phyloP scores from a whole-genome alignment of 2,888 invertebrate genomes.

The Xylota sylvarum region DNA sequence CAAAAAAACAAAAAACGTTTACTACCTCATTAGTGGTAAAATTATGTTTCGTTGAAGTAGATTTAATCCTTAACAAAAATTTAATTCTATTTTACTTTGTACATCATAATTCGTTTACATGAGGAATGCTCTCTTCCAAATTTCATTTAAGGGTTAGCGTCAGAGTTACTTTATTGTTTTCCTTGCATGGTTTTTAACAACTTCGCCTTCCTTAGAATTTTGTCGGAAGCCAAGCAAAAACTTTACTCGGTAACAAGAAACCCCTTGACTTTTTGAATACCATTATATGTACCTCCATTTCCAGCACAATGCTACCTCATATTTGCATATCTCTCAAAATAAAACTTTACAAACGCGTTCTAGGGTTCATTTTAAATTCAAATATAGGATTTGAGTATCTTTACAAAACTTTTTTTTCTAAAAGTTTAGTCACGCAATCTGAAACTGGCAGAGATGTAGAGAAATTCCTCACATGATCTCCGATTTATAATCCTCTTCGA shows the following conservation, averaged over 20 bases:
- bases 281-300: slow-evolving; percentile 52
- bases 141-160: background rate
- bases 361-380: slow-evolving; percentile 63
- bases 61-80: background rate
- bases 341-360: slow-evolving; percentile 46
- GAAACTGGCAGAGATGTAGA: slow-evolving; percentile 19
- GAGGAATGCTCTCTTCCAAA: background rate
- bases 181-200: slow-evolving; percentile 21
- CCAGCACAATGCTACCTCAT: slow-evolving; percentile 57
- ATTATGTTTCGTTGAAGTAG: no score
- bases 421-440: slow-evolving; percentile 17
- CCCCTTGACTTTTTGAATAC: slow-evolving; percentile 57
- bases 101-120: background rate
- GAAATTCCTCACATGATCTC: slow-evolving; percentile 44
- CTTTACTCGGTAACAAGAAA: slow-evolving; percentile 5
- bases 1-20: no score
- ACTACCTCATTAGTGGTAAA: no score
- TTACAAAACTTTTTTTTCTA: slow-evolving; percentile 23
- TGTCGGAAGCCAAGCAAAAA: background rate
- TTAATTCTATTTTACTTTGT: background rate
- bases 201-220: slow-evolving; percentile 13
- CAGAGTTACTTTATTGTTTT: slow-evolving; percentile 1
- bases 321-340: slow-evolving; percentile 72
- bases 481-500: slow-evolving; percentile 68
- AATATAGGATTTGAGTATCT: slow-evolving; percentile 36